Evolutionary conservation across 2,113 vertebrate species (phyloP), one percentile per base, ranked within the genome.

Genomic region (Paradoxurus hermaphroditus): DNA sequence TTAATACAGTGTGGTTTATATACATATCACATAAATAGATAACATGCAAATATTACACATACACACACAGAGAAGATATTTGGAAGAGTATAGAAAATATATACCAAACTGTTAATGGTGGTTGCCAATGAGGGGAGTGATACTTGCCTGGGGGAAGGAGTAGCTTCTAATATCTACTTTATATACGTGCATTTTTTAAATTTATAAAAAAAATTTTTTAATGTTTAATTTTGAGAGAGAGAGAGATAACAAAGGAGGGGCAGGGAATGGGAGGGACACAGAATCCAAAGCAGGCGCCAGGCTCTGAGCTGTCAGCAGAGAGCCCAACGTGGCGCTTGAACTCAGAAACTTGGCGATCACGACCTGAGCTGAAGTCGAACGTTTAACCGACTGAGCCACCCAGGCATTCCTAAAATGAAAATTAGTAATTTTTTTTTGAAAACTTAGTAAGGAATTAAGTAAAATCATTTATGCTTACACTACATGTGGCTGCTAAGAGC

Each of bases 391-490:
- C 51, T 18, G 16, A 53, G 51, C 16, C 51, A 53, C 51, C 51
- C 51, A 53, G 51, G 51, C 4, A 12, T 16, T 16, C 51, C 51
- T 65, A 36, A 72, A 92, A 91, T 85, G 34, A 89, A 67, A 51
- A 78, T 84, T 63, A 59, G 16, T 62, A 68, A 65, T 31, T 59
- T 81, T 93, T 81, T 95, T 53, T 51, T n/a, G 39, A 81, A 88
- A 91, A n/a, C 46, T 67, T n/a, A 94, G 70, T 14, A 70, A 36
- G 83, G 23, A 62, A 46, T 67, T 18, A 90, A 65, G 67, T 79
- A 95, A 94, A 97, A 78, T 44, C 11, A 94, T 15, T 78, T 94
- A 79, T 65, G 44, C 16, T 91, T 65, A 91, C 12, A 94, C 72
- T 89, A 83, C 29, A 94, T 21, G 3, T 95, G 29, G 91, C 4